These are phyloP conservation scores for Hesperia comma DNA, from an alignment of 2,888 invertebrate genomes.

Conservation along the genomic window DNA sequence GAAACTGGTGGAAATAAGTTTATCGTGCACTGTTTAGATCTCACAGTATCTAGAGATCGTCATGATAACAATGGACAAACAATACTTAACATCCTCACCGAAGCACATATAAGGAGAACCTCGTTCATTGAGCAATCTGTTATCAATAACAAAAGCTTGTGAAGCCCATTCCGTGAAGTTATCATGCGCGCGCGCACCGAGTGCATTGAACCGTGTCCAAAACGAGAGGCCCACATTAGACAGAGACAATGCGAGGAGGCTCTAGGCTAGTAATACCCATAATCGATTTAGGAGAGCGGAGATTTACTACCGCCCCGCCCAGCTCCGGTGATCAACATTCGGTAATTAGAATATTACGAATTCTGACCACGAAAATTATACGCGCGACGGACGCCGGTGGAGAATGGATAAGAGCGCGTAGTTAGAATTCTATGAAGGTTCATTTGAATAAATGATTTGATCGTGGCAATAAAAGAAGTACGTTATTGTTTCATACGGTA, in stretches of 20 bases:
- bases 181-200: slow-evolving; percentile 30
- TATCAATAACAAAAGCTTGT: slow-evolving; percentile 31
- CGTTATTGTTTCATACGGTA: background rate
- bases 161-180: slow-evolving; percentile 23
- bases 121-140: slow-evolving; percentile 27
- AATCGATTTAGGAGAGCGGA: slow-evolving; percentile 75
- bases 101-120: background rate
- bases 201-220: slow-evolving; percentile 72
- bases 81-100: background rate
- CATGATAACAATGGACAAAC: background rate
- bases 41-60: too few species aligned
- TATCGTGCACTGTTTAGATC: too few species aligned
- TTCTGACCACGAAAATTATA: slow-evolving; percentile 62
- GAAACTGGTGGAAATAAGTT: too few species aligned
- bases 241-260: slow-evolving; percentile 74
- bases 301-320: slow-evolving; percentile 75
- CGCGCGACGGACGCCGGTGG: slow-evolving; percentile 53
- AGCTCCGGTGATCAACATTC: slow-evolving; percentile 66
- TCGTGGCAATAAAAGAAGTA: background rate
- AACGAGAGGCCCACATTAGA: slow-evolving; percentile 74
- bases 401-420: slow-evolving; percentile 44
- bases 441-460: background rate
- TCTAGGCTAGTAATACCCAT: slow-evolving; percentile 73
- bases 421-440: background rate
- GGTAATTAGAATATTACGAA: slow-evolving; percentile 80